These are phyloP conservation scores for Agrilus planipennis DNA, from an alignment of 1,140 invertebrate genomes.

Conservation along the genomic window DNA sequence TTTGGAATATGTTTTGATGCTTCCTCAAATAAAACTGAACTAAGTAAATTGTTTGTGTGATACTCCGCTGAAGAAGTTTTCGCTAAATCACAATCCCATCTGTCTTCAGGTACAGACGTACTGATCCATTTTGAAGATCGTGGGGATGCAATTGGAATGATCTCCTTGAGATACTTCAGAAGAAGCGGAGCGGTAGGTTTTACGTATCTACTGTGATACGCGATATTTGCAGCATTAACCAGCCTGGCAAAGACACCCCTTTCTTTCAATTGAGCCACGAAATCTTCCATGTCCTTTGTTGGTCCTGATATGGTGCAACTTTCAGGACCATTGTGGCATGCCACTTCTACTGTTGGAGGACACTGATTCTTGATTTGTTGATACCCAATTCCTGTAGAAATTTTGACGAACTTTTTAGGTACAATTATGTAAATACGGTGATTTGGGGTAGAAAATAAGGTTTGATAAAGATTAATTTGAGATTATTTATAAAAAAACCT, in stretches of 20 bases:
- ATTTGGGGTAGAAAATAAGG: not conserved
- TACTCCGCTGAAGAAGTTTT: slow-evolving; percentile 77
- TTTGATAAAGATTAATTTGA: too few relatives aligned
- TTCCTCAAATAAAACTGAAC: slow-evolving; percentile 78
- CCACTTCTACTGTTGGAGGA: slow-evolving; percentile 60
- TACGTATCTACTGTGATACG: slow-evolving; percentile 77
- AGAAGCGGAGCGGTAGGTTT: slow-evolving; percentile 62
- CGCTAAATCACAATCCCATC: slow-evolving; percentile 59
- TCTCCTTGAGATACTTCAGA: slow-evolving; percentile 55
- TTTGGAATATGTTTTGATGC: slow-evolving; percentile 60
- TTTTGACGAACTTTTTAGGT: slow-evolving; percentile 9
- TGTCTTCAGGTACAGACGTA: slow-evolving; percentile 66
- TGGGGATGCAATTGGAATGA: slow-evolving; percentile 54
- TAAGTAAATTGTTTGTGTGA: slow-evolving; percentile 83
- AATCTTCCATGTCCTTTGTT: slow-evolving; percentile 51
- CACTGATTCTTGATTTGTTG: slow-evolving; percentile 42
- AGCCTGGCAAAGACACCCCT: slow-evolving; percentile 72
- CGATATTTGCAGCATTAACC: slow-evolving; percentile 70
- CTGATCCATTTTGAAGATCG: slow-evolving; percentile 76
- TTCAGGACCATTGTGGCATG: slow-evolving; percentile 76
- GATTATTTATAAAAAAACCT: not conserved
- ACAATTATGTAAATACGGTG: too few relatives aligned
- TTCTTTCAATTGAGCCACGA: slow-evolving; percentile 54
- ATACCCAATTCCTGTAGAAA: slow-evolving; percentile 30
- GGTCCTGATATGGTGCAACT: slow-evolving; percentile 81